These are phyloP conservation scores for Rotaria macrura DNA, from an alignment of 2,888 invertebrate species.

Conservation along the genomic window DNA sequence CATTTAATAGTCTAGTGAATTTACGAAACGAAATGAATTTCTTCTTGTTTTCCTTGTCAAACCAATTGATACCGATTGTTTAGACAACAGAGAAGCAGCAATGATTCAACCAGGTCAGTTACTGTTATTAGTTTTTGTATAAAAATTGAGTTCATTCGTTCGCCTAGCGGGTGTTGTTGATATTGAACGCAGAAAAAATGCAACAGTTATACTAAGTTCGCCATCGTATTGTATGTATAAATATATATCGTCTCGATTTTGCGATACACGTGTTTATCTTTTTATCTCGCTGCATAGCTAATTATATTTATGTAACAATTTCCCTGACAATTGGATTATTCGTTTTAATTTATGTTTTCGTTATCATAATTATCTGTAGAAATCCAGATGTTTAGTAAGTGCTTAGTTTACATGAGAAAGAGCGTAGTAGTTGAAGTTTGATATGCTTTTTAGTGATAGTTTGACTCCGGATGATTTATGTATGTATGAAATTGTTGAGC, in stretches of 20 bases:
- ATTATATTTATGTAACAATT: background rate
- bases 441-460: background rate
- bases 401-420: background rate
- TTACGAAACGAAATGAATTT: slow-evolving; percentile 12
- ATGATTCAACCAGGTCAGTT: background rate
- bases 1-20: background rate
- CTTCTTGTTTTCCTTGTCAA: background rate
- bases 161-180: background rate
- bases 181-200: background rate
- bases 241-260: background rate
- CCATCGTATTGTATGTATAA: background rate
- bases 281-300: background rate
- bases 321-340: background rate
- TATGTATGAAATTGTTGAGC: background rate
- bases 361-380: background rate
- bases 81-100: background rate
- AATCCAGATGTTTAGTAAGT: background rate
- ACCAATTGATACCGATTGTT: background rate
- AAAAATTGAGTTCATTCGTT: background rate
- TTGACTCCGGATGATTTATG: background rate
- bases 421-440: background rate
- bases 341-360: background rate
- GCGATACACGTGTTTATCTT: background rate
- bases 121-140: background rate
- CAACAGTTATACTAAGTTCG: background rate